Base-by-base conservation (phyloP, 1,140 invertebrate species). In the Brachionus sp. region DNA sequence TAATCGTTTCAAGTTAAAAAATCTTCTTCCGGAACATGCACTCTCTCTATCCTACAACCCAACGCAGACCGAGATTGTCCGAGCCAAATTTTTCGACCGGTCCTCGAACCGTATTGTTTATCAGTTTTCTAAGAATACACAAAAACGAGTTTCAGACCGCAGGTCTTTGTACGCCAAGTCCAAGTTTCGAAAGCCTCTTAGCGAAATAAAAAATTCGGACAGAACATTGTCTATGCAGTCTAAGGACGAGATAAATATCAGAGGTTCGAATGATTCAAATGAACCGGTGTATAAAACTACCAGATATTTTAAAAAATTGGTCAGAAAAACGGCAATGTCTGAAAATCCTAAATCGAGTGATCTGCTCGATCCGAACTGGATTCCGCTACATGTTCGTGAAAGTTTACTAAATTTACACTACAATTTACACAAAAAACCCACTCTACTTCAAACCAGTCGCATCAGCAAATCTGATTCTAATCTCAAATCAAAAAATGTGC, bases 381-480 rank as follows among this genome's bases (percentile, higher is more conserved):
- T 75, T 35, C 70, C 70, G 12, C 39, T 46, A 13, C 25, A 29
- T 25, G 70, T 75, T 3, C 70, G 44, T 7, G 70, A 75, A 33
- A 75, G 70, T 12, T 12, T 75, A 13, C 25, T 75, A 4, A 75
- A 75, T 75, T 46, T 75, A 75, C 70, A 75, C 39, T 75, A 75
- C 44, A 29, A 25, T 16, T 12, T 75, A 12, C 70, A 75, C 39
- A 75, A 75, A 33, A 75, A 75, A 75, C 70, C 70, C n/a, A 75
- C 70, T 46, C 39, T 75, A 46, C 33, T 75, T 35, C 70, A 75
- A 29, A 75, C 70, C 2, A 75, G 70, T 46, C 70, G 44, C 25
- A 75, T 75, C 25, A 75, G 70, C 44, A 75, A 75, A 25, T 75
- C 70, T 3, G 70, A 75, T 75, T 75, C 70, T 7, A 75, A 75